Evolutionary conservation across 2,888 invertebrate species (phyloP).

Genomic region (Oscheius sp.): DNA sequence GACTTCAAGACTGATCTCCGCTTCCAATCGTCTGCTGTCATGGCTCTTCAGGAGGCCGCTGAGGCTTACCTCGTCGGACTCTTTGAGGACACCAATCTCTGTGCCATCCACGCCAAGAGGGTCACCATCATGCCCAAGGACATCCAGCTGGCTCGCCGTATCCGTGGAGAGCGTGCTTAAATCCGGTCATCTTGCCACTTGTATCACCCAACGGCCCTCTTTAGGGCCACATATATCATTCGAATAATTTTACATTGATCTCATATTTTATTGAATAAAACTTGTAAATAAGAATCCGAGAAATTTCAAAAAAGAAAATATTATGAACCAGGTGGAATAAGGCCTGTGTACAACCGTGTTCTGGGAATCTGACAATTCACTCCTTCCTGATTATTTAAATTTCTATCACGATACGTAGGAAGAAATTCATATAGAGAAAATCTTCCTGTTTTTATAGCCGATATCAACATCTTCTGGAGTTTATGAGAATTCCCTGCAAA

Average conservation of each 20-base stretch:
- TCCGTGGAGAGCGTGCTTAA: constrained; percentile 76
- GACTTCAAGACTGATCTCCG: constrained; percentile 80
- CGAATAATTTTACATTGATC: not conserved
- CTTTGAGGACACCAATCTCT: constrained; percentile 94
- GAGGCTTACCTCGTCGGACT: constrained; percentile 91
- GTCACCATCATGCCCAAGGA: constrained; percentile 98
- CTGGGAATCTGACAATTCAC: no score
- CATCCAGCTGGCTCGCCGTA: constrained; percentile 88
- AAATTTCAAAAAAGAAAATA: no score
- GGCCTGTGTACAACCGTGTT: no score
- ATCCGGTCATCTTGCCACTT: not conserved
- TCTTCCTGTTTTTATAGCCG: no score
- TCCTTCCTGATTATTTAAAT: no score
- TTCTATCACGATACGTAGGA: no score
- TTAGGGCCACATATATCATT: constrained; percentile 26
- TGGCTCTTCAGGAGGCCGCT: constrained; percentile 85
- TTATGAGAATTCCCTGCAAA: no score
- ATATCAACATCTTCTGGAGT: no score
- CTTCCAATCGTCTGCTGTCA: constrained; percentile 94
- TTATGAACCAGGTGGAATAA: no score
- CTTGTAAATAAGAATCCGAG: not conserved
- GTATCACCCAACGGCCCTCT: constrained; percentile 32
- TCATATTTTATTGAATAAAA: not conserved
- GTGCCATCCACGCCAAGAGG: constrained; percentile 95
- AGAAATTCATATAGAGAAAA: no score